Percentiles rank a stretch among this genome's conserved stretches.
These are phyloP conservation scores for Oophaga pumilio DNA, from an alignment of 2,113 vertebrate genomes.

Conservation along the genomic window DNA sequence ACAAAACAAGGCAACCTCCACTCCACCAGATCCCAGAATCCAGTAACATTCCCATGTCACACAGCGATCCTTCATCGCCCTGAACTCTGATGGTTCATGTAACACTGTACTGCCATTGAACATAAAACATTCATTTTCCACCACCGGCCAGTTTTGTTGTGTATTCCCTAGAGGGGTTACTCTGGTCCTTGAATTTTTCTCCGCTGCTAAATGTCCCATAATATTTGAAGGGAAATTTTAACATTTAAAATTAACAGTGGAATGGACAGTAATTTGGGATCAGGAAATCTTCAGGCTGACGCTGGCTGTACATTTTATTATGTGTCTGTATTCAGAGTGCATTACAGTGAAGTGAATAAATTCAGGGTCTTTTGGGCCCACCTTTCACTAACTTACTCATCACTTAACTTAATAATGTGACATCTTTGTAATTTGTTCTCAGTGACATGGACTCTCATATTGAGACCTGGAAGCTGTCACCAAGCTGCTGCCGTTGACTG, in stretches of 20 bases:
- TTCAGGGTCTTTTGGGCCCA: no score
- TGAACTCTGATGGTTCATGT: background rate
- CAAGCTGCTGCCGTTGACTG: no score
- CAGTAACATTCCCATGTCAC: background rate
- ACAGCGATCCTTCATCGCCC: background rate
- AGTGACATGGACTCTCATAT: no score
- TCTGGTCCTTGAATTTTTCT: background rate
- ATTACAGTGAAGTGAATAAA: no score
- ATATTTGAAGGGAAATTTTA: background rate
- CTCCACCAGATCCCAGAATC: background rate
- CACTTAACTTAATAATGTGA: no score
- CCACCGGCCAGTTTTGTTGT: background rate
- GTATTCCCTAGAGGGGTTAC: background rate
- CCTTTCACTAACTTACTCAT: no score
- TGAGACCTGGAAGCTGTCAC: no score
- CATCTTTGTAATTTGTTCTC: no score
- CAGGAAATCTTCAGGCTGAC: background rate
- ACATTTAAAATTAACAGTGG: background rate
- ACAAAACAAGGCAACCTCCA: background rate
- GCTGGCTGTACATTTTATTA: background rate
- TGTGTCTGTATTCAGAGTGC: background rate
- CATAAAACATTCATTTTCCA: constrained; percentile 12
- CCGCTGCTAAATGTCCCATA: background rate
- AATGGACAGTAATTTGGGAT: background rate
- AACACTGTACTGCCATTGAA: background rate